phyloP scores from a whole-genome alignment of 1,140 invertebrate species.

The Pogonomyrmex californicus region DNA sequence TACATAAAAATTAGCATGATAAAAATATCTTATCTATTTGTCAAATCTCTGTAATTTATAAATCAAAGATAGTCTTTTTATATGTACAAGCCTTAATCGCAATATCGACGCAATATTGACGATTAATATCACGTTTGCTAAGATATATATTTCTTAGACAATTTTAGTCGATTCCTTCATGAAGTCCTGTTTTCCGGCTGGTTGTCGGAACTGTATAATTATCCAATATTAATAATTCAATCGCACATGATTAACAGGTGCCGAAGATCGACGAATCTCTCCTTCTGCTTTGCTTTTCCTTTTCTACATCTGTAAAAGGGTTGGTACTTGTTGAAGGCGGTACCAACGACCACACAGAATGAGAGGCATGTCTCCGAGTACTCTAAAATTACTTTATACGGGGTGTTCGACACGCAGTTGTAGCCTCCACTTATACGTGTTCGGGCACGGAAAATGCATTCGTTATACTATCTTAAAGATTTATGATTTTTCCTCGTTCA shows the following conservation, averaged over 20 bases:
- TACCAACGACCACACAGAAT: slow-evolving; percentile 79
- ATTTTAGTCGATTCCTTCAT: slow-evolving; percentile 24
- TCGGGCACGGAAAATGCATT: not conserved
- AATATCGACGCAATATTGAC: not conserved
- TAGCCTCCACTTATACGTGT: not conserved
- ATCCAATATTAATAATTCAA: slow-evolving; percentile 83
- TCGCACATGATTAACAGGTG: slow-evolving; percentile 82
- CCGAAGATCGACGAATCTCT: slow-evolving; percentile 62
- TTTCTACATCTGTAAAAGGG: slow-evolving; percentile 65
- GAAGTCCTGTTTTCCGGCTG: slow-evolving; percentile 7
- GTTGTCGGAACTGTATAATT: slow-evolving; percentile 78
- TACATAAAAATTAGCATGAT: not conserved
- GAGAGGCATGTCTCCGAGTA: slow-evolving; percentile 71
- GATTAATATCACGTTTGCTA: slow-evolving; percentile 5
- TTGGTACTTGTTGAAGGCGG: slow-evolving; percentile 69
- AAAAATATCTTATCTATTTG: not conserved
- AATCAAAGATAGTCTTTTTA: not conserved
- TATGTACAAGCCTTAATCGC: not conserved
- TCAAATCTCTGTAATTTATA: not conserved
- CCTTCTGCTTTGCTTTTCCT: slow-evolving; percentile 37
- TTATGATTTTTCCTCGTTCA: not conserved
- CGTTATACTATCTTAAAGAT: not conserved
- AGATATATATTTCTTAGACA: not conserved
- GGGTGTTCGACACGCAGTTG: slow-evolving; percentile 68
- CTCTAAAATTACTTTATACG: slow-evolving; percentile 73